Conservation (phyloP, 2,888 invertebrate genomes). For the Saturnia japonica region DNA sequence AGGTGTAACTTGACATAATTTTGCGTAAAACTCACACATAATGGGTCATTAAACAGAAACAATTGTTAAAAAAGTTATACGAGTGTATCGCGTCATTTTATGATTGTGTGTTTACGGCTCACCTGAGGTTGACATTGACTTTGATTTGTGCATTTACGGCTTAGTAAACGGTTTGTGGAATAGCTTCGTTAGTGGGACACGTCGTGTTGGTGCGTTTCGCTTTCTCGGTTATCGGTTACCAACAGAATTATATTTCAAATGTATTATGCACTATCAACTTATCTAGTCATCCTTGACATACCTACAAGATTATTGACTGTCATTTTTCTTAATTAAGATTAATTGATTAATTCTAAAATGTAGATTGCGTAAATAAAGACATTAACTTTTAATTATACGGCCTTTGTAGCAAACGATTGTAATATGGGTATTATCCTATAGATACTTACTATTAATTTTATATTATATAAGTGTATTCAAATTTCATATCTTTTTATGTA, state of each 20-base stretch:
- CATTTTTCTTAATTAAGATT: background rate
- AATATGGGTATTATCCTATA: no score
- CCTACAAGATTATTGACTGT: conserved; percentile 1
- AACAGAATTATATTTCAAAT: background rate
- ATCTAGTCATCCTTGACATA: conserved; percentile 22
- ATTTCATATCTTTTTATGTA: no score
- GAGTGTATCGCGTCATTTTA: conserved; percentile 78
- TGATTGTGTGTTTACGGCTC: conserved; percentile 79
- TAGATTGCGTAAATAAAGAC: background rate
- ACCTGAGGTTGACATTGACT: conserved; percentile 81
- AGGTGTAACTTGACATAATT: conserved; percentile 81
- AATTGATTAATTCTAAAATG: background rate
- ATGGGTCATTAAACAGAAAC: conserved; percentile 81
- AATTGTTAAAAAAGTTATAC: conserved; percentile 82
- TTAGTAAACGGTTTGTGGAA: conserved; percentile 67
- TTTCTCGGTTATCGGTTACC: conserved; percentile 29
- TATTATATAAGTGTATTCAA: no score
- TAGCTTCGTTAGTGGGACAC: conserved; percentile 47
- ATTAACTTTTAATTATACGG: background rate
- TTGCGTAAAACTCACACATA: conserved; percentile 80
- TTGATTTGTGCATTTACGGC: conserved; percentile 78
- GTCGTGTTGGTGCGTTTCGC: conserved; percentile 32
- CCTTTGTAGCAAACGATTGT: background rate
- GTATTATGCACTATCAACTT: conserved; percentile 14
- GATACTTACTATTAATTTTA: no score